Evolutionary conservation across 1,140 invertebrate genomes (phyloP).

Genomic region (silkworm (Bombyx mori)): ASM3026992v2 NC_085120.1:11292001-11292500

Average conservation of each 20-base stretch:
- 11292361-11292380: background rate
- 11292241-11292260: conserved; percentile 30
- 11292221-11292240: conserved; percentile 54
- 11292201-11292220: conserved; percentile 40
- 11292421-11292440: background rate
- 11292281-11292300: background rate
- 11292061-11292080: too few species aligned
- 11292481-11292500: too few species aligned
- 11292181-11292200: conserved; percentile 26
- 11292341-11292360: too few species aligned
- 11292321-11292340: too few species aligned
- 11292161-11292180: background rate
- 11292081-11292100: too few species aligned
- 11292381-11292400: background rate
- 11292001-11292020: too few species aligned
- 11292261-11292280: conserved; percentile 10
- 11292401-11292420: background rate
- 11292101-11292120: too few species aligned
- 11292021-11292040: too few species aligned
- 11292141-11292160: too few species aligned
- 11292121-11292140: too few species aligned
- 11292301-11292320: background rate
- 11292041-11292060: too few species aligned
- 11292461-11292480: too few species aligned
- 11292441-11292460: background rate